Evolutionary conservation across 2,113 vertebrate species (phyloP), one percentile per base, ranked within the genome.

Genomic region (Calypte anna): DNA sequence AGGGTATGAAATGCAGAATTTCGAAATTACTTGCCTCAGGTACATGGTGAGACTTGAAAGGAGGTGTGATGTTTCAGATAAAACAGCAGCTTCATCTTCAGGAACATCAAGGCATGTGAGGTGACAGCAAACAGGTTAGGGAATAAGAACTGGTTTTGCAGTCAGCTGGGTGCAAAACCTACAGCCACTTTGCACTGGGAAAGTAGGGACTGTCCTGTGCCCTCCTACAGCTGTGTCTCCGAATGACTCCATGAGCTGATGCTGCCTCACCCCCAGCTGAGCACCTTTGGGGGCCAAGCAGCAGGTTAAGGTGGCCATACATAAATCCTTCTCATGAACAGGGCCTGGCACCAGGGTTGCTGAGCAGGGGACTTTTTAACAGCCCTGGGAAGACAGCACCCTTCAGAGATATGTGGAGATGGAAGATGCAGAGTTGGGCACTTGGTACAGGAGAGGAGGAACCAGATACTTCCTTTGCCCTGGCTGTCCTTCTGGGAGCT

Each of bases 301-400:
- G 5, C 8, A 9, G 8, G 2, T 63, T 33, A 18, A 16, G 53
- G 44, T 44, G 54, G 12, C 0, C 0, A 23, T 30, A 27, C 25
- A 6, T 2, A 8, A 76, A 63, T 8, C 40, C 13, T 40, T 33
- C 40, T 38, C 59, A 19, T 4, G 5, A 51, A 2, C 4, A 3
- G 67, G 21, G 43, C 28, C 44, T 24, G 78, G 40, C 55, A 70
- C 23, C 79, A 33, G 53, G 30, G 33, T 57, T 80, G 68, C 79
- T 21, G 63, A 33, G 10, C 46, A 5, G 22, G 5, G 15, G 54
- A 12, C 23, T 43, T 50, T 57, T 27, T 46, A 23, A 1, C 10
- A 61, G 46, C 27, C n/a, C 55, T 13, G 2, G 48, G 31, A 90
- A 17, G 55, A 72, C 8, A 6, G 20, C 13, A 72, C 57, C 80